phyloP scores from a whole-genome alignment of 2,888 invertebrate species.

The Caenorhabditis auriculariae region DNA sequence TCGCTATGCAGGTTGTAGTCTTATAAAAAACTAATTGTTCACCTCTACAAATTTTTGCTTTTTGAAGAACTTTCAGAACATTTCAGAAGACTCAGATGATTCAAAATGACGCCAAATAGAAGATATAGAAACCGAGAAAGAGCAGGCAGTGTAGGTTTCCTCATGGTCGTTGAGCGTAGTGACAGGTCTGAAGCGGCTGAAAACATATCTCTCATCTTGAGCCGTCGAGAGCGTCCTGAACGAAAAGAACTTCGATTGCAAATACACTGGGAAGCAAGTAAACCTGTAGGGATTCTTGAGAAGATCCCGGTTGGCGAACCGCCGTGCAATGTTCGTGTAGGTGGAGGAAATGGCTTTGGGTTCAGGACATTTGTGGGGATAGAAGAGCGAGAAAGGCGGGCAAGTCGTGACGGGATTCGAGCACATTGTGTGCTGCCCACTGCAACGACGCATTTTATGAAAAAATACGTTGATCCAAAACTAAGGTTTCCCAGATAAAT shows the following conservation, averaged over 20 bases:
- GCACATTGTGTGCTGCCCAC: slow-evolving; percentile 96
- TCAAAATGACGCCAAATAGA: too few relatives aligned
- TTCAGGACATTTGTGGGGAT: slow-evolving; percentile 93
- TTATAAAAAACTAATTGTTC: too few relatives aligned
- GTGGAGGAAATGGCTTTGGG: slow-evolving; percentile 69
- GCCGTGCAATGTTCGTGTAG: slow-evolving; percentile 43
- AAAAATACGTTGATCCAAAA: too few relatives aligned
- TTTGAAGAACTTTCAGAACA: too few relatives aligned
- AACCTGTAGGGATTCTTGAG: not conserved
- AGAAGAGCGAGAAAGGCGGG: slow-evolving; percentile 89
- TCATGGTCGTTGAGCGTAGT: slow-evolving; percentile 75
- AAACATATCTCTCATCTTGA: slow-evolving; percentile 81
- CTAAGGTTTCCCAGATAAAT: too few relatives aligned
- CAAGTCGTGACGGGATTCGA: slow-evolving; percentile 96
- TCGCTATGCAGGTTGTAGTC: too few relatives aligned
- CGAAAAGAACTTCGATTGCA: slow-evolving; percentile 16
- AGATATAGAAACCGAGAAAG: slow-evolving; percentile 48
- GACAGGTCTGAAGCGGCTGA: slow-evolving; percentile 73
- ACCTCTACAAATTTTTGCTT: too few relatives aligned
- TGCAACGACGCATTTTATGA: too few relatives aligned
- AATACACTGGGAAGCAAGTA: slow-evolving; percentile 6
- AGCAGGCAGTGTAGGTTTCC: slow-evolving; percentile 74
- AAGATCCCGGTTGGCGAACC: slow-evolving; percentile 63
- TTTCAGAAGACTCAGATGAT: too few relatives aligned
- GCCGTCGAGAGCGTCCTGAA: slow-evolving; percentile 72